Percentiles rank a stretch among this genome's conserved stretches.
Evolutionary conservation across 2,888 invertebrate species (phyloP).

Genomic region (Drosophila kuntzei): DNA sequence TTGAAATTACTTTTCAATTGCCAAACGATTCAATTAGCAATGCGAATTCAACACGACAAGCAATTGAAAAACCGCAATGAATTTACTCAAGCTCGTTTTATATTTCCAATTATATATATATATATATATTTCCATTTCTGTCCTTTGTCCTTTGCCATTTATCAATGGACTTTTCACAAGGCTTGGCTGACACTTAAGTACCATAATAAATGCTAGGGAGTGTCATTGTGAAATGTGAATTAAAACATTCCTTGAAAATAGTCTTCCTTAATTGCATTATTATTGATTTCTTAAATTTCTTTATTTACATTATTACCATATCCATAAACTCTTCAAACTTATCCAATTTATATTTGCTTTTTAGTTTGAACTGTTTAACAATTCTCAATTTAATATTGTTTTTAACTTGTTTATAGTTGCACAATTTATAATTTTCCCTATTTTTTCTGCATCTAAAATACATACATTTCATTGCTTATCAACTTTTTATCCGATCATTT

Average conservation of each 20-base stretch:
- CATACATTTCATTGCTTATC: background rate
- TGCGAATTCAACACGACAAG: background rate
- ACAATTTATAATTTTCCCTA: background rate
- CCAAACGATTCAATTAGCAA: slow-evolving; percentile 16
- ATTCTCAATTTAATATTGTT: too few relatives aligned
- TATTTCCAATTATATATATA: slow-evolving; percentile 16
- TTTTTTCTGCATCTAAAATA: background rate
- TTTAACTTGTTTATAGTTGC: too few relatives aligned
- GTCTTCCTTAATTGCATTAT: background rate
- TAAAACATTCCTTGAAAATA: background rate
- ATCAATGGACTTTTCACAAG: background rate
- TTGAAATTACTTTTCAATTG: background rate
- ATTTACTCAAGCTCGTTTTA: background rate
- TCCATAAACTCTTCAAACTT: too few relatives aligned
- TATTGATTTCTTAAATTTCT: background rate
- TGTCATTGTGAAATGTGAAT: background rate
- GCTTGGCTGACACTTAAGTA: background rate
- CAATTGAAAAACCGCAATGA: slow-evolving; percentile 19
- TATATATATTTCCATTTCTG: background rate
- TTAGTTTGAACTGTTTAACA: too few relatives aligned
- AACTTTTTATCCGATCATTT: background rate
- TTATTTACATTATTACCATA: background rate
- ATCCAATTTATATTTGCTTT: too few relatives aligned
- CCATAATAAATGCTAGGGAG: background rate
- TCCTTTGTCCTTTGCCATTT: slow-evolving; percentile 13